These are phyloP conservation scores for Thamnophis elegans DNA, from an alignment of 2,797 vertebrate genomes.

Conservation along the genomic window DNA sequence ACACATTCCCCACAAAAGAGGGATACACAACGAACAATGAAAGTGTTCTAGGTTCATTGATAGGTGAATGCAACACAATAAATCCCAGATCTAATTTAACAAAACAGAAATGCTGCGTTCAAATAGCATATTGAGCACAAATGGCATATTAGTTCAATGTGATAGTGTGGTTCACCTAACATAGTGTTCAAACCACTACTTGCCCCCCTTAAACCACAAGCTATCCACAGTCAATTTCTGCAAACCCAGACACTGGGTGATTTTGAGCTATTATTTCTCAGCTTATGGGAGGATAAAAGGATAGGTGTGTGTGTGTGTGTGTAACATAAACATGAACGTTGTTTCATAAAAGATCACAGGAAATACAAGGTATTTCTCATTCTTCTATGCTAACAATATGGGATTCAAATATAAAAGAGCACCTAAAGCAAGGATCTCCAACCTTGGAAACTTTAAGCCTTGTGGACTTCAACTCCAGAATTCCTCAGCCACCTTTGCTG, in stretches of 20 bases:
- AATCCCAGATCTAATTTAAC: background rate
- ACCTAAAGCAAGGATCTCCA: background rate
- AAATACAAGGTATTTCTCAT: background rate
- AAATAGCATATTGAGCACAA: background rate
- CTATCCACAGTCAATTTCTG: background rate
- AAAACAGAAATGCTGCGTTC: background rate
- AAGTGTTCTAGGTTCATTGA: background rate
- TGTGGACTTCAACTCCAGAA: too few species aligned
- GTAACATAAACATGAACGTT: background rate
- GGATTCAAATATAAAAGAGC: background rate
- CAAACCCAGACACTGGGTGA: background rate
- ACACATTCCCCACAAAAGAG: background rate
- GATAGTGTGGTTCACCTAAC: background rate
- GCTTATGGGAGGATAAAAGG: background rate
- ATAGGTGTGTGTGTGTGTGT: background rate
- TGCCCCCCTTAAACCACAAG: background rate
- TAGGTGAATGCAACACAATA: background rate
- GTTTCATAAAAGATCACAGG: background rate
- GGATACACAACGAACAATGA: background rate
- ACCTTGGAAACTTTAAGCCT: too few species aligned
- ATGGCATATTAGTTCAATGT: background rate
- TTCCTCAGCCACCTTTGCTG: too few species aligned
- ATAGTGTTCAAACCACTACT: background rate
- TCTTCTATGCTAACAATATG: background rate
- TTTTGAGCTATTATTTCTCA: background rate